Evolutionary conservation across 2,797 vertebrate genomes (phyloP).

Genomic region (Crenuchus spilurus): DNA sequence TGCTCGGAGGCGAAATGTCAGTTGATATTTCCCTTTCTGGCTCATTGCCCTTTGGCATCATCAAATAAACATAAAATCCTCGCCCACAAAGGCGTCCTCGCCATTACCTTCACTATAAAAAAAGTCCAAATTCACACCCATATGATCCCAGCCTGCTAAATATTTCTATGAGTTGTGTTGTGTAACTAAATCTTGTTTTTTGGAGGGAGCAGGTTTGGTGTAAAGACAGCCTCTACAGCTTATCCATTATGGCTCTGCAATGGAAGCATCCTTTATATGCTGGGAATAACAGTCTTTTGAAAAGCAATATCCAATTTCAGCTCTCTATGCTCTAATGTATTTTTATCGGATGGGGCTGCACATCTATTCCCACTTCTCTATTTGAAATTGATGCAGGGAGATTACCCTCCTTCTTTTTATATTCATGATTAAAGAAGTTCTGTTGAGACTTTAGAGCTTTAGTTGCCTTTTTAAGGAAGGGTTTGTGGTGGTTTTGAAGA

Average conservation of each 20-base stretch:
- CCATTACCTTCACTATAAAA: not conserved
- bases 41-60: conserved; percentile 43
- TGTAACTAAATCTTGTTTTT: conserved; percentile 10
- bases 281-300: conserved; percentile 17
- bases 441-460: conserved; percentile 53
- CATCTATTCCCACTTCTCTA: conserved; percentile 38
- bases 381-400: conserved; percentile 48
- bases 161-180: not conserved
- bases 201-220: not conserved
- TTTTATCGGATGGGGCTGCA: conserved; percentile 42
- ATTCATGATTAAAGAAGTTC: conserved; percentile 59
- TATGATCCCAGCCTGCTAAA: not conserved
- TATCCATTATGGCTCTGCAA: not conserved
- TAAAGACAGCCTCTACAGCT: not conserved
- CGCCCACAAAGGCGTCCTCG: conserved; percentile 41
- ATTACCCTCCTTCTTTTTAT: conserved; percentile 48
- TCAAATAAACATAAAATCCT: conserved; percentile 58
- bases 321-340: conserved; percentile 43
- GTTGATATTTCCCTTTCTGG: conserved; percentile 37
- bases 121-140: not conserved
- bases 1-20: conserved; percentile 68
- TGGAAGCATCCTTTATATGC: not conserved
- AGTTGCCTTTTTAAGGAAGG: conserved; percentile 45
- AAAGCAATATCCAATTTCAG: conserved; percentile 34
- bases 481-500: conserved; percentile 50